Conservation (phyloP, 92 coral and sea anemone genomes). For the Siderastrea radians region DNA sequence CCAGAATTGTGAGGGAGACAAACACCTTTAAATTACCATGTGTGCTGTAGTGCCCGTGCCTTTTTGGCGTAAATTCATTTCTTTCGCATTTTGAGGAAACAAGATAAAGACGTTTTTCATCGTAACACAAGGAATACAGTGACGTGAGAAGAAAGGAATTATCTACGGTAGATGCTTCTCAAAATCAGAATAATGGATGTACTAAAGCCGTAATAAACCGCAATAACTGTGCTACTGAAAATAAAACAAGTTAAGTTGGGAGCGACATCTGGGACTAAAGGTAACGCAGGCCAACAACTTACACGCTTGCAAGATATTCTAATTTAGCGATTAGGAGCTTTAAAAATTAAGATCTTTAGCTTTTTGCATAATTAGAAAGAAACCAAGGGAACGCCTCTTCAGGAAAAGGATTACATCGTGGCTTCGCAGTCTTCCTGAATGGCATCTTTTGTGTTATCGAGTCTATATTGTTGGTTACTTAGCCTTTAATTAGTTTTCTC, state of each 20-base stretch:
- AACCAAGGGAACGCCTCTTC: neutral
- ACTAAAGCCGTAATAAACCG: neutral
- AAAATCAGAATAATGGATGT: neutral
- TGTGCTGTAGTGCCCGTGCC: neutral
- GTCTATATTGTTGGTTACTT: neutral
- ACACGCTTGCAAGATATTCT: neutral
- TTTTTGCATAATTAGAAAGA: conserved; percentile 9
- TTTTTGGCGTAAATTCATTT: neutral
- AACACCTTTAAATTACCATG: neutral
- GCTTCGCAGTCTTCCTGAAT: neutral
- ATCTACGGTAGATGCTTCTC: neutral
- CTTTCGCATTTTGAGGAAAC: neutral
- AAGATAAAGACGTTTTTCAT: neutral
- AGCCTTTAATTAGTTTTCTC: conserved; percentile 27
- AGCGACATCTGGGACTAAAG: neutral
- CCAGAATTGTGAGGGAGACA: no score
- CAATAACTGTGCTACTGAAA: neutral
- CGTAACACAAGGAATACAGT: neutral
- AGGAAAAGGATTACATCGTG: conserved; percentile 5
- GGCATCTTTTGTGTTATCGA: neutral
- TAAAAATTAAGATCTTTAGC: neutral
- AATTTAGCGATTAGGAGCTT: neutral
- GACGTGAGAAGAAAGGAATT: conserved; percentile 16
- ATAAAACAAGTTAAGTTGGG: neutral
- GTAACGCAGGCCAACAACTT: neutral